Conservation (phyloP, 2,888 invertebrate genomes). For the Pteria penguin region DNA sequence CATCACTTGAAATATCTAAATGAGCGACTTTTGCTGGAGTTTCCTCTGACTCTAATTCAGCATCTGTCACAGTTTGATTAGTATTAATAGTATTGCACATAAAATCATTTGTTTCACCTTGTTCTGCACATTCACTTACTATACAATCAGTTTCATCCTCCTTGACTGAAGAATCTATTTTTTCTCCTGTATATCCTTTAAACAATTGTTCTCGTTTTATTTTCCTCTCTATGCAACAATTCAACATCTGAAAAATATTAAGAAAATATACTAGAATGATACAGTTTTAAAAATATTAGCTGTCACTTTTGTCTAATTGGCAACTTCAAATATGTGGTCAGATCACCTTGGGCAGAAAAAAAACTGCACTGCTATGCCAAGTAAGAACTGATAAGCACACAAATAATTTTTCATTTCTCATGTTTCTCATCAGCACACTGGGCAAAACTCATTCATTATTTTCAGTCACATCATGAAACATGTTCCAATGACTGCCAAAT, state of each 20-base stretch:
- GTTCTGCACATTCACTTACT: background rate
- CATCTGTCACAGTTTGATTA: background rate
- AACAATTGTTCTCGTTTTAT: slow-evolving; percentile 70
- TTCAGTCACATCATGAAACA: too few relatives aligned
- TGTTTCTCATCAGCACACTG: too few relatives aligned
- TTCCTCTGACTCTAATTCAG: slow-evolving; percentile 13
- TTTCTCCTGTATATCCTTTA: slow-evolving; percentile 58
- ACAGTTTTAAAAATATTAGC: too few relatives aligned
- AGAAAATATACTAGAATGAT: too few relatives aligned
- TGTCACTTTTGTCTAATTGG: too few relatives aligned
- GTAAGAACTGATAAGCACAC: too few relatives aligned
- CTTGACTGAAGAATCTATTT: background rate
- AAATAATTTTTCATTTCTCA: too few relatives aligned
- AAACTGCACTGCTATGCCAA: too few relatives aligned
- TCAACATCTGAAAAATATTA: slow-evolving; percentile 82
- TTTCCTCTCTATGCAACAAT: slow-evolving; percentile 83
- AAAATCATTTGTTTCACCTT: background rate
- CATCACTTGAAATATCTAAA: slow-evolving; percentile 54
- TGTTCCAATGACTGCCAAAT: too few relatives aligned
- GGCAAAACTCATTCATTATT: too few relatives aligned
- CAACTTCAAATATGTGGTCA: too few relatives aligned
- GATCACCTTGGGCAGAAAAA: too few relatives aligned
- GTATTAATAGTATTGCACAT: background rate
- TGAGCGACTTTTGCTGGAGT: slow-evolving; percentile 21
- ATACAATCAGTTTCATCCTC: background rate